These are phyloP conservation scores for Donacobius atricapilla DNA, from an alignment of 2,113 vertebrate species.

Conservation along the genomic window DNA sequence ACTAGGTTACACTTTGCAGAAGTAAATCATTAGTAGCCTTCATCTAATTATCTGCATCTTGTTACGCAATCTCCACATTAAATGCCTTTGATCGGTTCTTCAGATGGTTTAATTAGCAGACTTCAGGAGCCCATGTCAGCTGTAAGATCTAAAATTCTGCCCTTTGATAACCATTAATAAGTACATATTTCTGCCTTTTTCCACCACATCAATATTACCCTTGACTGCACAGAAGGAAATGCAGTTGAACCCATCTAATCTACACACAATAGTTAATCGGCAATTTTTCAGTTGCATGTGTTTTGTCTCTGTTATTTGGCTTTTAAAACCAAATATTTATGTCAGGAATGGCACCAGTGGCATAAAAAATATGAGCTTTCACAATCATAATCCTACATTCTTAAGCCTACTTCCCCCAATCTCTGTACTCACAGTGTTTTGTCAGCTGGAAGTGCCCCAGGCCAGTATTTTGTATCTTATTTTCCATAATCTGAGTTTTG, in stretches of 20 bases:
- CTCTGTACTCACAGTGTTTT: background rate
- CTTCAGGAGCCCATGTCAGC: background rate
- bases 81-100: conserved; percentile 35
- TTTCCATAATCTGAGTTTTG: background rate
- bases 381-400: background rate
- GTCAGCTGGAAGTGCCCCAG: background rate
- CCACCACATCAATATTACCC: background rate
- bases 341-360: background rate
- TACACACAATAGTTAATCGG: background rate
- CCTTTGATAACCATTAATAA: background rate
- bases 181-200: background rate
- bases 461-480: background rate
- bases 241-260: background rate
- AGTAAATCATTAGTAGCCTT: conserved; percentile 27
- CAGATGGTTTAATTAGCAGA: conserved; percentile 24
- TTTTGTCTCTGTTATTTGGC: background rate
- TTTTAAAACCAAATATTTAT: background rate
- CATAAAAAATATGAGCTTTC: background rate
- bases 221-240: background rate
- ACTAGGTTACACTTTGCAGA: conserved; percentile 1
- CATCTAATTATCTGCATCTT: conserved; percentile 41
- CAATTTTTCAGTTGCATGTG: background rate
- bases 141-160: background rate
- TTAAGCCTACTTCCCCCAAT: background rate
- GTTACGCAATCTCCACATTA: conserved; percentile 8